Conservation (phyloP, 2,888 invertebrate genomes). For the Drosophila acutilabella region DNA sequence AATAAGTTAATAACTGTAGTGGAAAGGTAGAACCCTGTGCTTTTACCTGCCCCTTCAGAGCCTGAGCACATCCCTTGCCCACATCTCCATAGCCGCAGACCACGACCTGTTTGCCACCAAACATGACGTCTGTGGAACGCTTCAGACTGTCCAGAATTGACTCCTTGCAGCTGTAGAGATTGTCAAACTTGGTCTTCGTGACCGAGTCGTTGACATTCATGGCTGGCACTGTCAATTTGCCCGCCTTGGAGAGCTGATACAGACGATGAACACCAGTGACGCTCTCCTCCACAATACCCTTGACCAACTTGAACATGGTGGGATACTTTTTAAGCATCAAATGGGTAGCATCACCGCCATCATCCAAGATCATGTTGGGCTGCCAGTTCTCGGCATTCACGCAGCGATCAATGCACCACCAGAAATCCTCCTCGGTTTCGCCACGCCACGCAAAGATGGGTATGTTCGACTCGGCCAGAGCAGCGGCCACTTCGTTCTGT, state of each 20-base stretch:
- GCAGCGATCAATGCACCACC: constrained; percentile 99
- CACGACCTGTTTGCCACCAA: constrained; percentile 98
- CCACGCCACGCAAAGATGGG: constrained; percentile 98
- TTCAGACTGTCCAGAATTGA: constrained; percentile 92
- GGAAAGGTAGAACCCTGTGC: not conserved
- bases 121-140: constrained; percentile 93
- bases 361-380: constrained; percentile 98
- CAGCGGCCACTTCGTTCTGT: constrained; percentile 98
- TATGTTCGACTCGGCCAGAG: constrained; percentile 95
- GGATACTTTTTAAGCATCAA: constrained; percentile 98
- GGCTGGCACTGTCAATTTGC: constrained; percentile 96
- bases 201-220: constrained; percentile 99
- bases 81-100: constrained; percentile 99
- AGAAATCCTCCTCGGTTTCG: constrained; percentile 98
- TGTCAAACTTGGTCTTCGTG: constrained; percentile 99
- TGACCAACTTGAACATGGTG: constrained; percentile 96
- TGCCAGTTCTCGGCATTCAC: constrained; percentile 97
- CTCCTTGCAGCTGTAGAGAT: constrained; percentile 97
- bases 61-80: constrained; percentile 98
- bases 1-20: not conserved
- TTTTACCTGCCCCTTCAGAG: constrained; percentile 90
- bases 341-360: constrained; percentile 98
- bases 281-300: constrained; percentile 98
- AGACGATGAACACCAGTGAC: constrained; percentile 99
- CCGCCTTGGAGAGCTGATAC: constrained; percentile 97